Evolutionary conservation across 2,797 vertebrate species (phyloP).

Genomic region (Phataginus tricuspis): DNA sequence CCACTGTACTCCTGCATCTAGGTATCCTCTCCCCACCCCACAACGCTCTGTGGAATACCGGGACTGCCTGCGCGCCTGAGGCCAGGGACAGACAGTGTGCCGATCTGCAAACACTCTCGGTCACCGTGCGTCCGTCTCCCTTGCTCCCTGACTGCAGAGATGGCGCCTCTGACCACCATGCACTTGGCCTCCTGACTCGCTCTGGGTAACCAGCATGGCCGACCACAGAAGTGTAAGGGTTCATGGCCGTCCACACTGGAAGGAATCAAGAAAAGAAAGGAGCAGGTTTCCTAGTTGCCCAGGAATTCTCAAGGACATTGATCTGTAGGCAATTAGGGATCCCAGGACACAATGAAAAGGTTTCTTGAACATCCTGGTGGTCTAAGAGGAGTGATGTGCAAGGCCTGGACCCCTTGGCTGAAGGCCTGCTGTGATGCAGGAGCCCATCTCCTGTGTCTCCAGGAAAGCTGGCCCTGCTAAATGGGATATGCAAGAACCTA

Average conservation of each 20-base stretch:
- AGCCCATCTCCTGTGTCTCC: background rate
- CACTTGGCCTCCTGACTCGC: background rate
- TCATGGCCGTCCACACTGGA: background rate
- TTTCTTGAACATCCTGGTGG: background rate
- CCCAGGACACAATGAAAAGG: background rate
- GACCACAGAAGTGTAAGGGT: background rate
- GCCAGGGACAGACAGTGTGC: background rate
- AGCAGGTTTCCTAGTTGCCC: background rate
- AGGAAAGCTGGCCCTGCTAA: slow-evolving; percentile 6
- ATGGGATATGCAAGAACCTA: background rate
- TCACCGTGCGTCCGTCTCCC: background rate
- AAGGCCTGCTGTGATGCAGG: background rate
- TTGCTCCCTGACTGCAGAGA: background rate
- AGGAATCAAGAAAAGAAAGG: background rate
- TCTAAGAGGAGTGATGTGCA: background rate
- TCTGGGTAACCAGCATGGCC: background rate
- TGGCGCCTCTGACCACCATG: background rate
- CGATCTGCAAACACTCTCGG: background rate
- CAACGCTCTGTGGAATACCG: background rate
- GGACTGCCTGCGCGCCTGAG: background rate
- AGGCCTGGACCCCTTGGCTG: background rate
- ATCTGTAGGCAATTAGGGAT: background rate
- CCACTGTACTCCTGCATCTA: background rate
- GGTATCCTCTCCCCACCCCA: background rate
- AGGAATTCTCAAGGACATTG: background rate